Evolutionary conservation across 1,140 invertebrate genomes (phyloP).

Genomic region (Neodiprion pinetum): DNA sequence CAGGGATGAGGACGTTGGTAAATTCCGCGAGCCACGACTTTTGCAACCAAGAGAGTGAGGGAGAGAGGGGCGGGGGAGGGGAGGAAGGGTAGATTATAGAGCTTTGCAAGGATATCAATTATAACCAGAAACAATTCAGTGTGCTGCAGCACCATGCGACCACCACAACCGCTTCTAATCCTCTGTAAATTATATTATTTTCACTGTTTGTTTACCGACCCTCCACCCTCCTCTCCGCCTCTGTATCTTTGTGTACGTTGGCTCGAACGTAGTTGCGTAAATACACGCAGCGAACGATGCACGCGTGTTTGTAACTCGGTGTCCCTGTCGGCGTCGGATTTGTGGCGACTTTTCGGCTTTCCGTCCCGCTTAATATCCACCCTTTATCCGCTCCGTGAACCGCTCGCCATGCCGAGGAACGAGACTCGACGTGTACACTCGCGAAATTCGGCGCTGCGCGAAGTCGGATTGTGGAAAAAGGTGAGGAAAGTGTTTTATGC

Average conservation of each 20-base stretch:
- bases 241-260: neutral
- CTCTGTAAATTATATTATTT: conserved; percentile 61
- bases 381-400: neutral
- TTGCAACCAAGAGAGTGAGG: neutral
- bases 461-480: too few species aligned
- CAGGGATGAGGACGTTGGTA: neutral
- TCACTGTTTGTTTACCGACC: conserved; percentile 61
- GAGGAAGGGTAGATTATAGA: conserved; percentile 54
- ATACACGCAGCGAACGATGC: conserved; percentile 49
- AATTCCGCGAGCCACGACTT: neutral
- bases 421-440: too few species aligned
- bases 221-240: conserved; percentile 23
- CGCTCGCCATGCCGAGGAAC: too few species aligned
- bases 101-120: conserved; percentile 64
- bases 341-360: conserved; percentile 60
- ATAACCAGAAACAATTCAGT: conserved; percentile 59
- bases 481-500: too few species aligned
- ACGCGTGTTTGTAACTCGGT: conserved; percentile 30
- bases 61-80: conserved; percentile 51
- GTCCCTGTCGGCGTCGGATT: conserved; percentile 38
- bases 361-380: conserved; percentile 11
- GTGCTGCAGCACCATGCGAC: conserved; percentile 31
- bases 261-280: neutral
- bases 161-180: conserved; percentile 30
- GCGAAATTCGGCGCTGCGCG: too few species aligned